Base-by-base conservation (phyloP, 2,888 invertebrate species). In the Hyposoter didymator region DNA sequence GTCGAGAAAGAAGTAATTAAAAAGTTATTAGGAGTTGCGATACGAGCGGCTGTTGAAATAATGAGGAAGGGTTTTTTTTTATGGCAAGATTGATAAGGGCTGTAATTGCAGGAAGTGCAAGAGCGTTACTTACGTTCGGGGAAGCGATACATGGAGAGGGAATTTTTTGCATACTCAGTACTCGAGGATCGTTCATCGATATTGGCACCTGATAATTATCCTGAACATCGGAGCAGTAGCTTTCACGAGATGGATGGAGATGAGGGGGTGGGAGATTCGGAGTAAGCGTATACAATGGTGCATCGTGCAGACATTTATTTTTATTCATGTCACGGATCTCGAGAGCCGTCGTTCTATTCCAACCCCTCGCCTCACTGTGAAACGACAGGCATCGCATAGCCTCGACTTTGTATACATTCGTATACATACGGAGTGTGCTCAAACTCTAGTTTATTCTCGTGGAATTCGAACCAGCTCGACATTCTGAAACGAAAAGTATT, bases 261-360 rank as follows among this genome's bases (percentile, higher is more conserved):
- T 4, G 43, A 39, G 43, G 49, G n/a, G 49, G n/a, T n/a, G 35
- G 49, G 14, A 32, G 67, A 52, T 62, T 59, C 39, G 39, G 39
- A 47, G n/a, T 39, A 39, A 52, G 35, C 39, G 39, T 59, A 59
- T 45, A 73, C 81, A 81, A 81, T 81, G 39, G 82, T 49, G 59
- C 74, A 75, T 75, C 59, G 82, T 22, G 55, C 70, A 80, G 80
- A 80, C 75, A 80, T 80, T 79, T 80, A 84, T 84, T 80, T 84
- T 78, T 80, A 84, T 84, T 84, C 84, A 39, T 55, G 84, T 84
- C 84, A 80, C 84, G 84, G 64, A 84, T 84, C 84, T 84, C 79
- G 84, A 76, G 75, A 84, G 69, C 80, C 79, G 70, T 80, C 47
- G 79, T 80, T 75, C 84, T 75, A 74, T 72, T 75, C 47, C 74